phyloP scores from a whole-genome alignment of 2,888 invertebrate genomes.

The Marronus borbonicus region DNA sequence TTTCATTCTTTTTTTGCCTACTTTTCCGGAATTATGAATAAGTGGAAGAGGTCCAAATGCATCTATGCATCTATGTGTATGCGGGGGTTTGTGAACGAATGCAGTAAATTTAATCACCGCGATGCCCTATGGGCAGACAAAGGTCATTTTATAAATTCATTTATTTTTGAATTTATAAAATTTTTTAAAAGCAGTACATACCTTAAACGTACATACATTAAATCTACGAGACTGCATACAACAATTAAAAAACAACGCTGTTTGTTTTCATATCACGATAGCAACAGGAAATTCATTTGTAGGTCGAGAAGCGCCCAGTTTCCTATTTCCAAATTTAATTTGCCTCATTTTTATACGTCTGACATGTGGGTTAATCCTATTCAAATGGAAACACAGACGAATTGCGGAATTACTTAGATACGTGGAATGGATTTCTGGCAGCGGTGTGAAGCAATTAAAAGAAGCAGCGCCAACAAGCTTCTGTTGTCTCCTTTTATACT shows the following conservation, averaged over 20 bases:
- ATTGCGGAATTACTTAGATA: slow-evolving; percentile 15
- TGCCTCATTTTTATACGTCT: slow-evolving; percentile 12
- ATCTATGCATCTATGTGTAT: no score
- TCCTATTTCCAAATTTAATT: background rate
- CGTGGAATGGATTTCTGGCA: slow-evolving; percentile 5
- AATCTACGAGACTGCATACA: no score
- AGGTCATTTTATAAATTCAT: no score
- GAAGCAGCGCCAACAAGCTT: background rate
- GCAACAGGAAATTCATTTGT: background rate
- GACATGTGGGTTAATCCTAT: slow-evolving; percentile 9
- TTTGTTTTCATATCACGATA: background rate
- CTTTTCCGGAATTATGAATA: background rate
- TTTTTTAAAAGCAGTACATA: no score
- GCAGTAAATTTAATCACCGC: no score
- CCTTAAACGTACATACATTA: no score
- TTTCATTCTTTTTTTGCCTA: background rate
- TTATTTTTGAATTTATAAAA: no score
- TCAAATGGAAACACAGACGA: slow-evolving; percentile 2
- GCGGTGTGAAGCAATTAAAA: slow-evolving; percentile 6
- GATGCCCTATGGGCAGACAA: no score
- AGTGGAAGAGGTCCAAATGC: no score
- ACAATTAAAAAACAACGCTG: no score
- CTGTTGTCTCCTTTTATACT: background rate
- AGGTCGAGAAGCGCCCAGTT: background rate
- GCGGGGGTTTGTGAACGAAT: no score